These are phyloP conservation scores for Drosophila lowei DNA, from an alignment of 1,140 invertebrate genomes.

Conservation along the genomic window DNA sequence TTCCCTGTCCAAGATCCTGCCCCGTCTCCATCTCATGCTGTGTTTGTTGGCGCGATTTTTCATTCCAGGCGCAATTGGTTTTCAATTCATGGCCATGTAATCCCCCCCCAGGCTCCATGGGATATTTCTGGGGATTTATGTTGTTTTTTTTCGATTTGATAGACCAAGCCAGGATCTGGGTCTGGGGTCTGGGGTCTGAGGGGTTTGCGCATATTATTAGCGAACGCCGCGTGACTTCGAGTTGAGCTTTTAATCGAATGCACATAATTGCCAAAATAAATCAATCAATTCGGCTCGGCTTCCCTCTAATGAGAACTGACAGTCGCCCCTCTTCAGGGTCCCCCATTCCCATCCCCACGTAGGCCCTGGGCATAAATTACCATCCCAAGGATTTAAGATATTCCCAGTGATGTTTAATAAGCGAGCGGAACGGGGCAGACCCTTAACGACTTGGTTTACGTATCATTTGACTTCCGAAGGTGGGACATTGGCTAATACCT, in stretches of 20 bases:
- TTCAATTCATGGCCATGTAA: constrained; percentile 80
- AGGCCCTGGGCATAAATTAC: constrained; percentile 61
- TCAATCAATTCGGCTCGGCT: constrained; percentile 77
- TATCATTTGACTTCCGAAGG: constrained; percentile 49
- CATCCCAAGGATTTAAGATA: constrained; percentile 10
- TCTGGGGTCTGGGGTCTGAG: constrained; percentile 1
- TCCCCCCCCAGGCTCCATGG: constrained; percentile 60
- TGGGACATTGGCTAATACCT: constrained; percentile 32
- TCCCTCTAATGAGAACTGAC: constrained; percentile 71
- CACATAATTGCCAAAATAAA: constrained; percentile 82
- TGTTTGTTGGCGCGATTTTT: constrained; percentile 77
- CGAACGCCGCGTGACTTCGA: constrained; percentile 66
- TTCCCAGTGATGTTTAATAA: constrained; percentile 41
- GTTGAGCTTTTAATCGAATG: constrained; percentile 79
- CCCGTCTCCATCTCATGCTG: constrained; percentile 28
- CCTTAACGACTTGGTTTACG: constrained; percentile 69
- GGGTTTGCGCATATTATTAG: constrained; percentile 70
- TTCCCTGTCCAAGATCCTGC: neutral
- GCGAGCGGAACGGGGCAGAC: constrained; percentile 10
- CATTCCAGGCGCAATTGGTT: constrained; percentile 79
- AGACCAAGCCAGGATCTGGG: constrained; percentile 24
- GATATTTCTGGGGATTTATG: constrained; percentile 81
- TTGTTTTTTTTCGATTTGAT: constrained; percentile 43
- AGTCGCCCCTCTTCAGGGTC: constrained; percentile 17
- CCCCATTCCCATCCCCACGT: neutral